These are phyloP conservation scores for Scomberomorus guttatus DNA, from an alignment of 2,797 vertebrate species.

Conservation along the genomic window DNA sequence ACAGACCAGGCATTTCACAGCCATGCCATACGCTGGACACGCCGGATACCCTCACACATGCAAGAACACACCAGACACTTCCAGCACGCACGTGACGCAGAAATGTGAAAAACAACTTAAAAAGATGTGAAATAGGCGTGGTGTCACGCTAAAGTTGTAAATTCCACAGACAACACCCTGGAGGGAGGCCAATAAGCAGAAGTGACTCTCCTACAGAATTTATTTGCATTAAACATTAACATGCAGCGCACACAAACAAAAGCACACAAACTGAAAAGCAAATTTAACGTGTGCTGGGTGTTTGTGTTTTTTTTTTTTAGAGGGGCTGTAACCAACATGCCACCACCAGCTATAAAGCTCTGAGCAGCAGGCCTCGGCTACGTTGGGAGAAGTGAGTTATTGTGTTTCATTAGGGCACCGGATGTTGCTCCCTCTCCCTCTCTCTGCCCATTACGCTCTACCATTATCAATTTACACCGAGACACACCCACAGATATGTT, in stretches of 20 bases:
- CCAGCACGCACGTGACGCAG: slow-evolving; percentile 25
- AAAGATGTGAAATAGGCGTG: slow-evolving; percentile 43
- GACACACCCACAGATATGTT: slow-evolving; percentile 19
- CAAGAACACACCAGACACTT: slow-evolving; percentile 7
- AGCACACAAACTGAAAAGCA: background rate
- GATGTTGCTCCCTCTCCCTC: slow-evolving; percentile 55
- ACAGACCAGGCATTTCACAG: slow-evolving; percentile 19
- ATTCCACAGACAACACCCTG: slow-evolving; percentile 45
- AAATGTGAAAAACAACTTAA: slow-evolving; percentile 51
- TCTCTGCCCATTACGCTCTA: slow-evolving; percentile 38
- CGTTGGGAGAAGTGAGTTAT: slow-evolving; percentile 64
- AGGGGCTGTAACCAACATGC: slow-evolving; percentile 30
- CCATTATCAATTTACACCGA: slow-evolving; percentile 30
- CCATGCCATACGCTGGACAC: slow-evolving; percentile 1
- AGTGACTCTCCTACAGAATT: slow-evolving; percentile 12
- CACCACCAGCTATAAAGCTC: slow-evolving; percentile 40
- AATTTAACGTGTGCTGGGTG: background rate
- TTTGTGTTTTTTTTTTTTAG: slow-evolving; percentile 6
- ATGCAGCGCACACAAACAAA: background rate
- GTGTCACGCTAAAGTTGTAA: slow-evolving; percentile 55
- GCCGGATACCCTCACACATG: slow-evolving; percentile 20
- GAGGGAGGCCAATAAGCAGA: slow-evolving; percentile 13
- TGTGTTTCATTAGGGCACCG: slow-evolving; percentile 73
- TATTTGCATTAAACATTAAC: background rate
- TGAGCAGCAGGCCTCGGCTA: slow-evolving; percentile 31